Evolutionary conservation across 1,140 invertebrate genomes (phyloP).

Genomic region (Tenebrio molitor): DNA sequence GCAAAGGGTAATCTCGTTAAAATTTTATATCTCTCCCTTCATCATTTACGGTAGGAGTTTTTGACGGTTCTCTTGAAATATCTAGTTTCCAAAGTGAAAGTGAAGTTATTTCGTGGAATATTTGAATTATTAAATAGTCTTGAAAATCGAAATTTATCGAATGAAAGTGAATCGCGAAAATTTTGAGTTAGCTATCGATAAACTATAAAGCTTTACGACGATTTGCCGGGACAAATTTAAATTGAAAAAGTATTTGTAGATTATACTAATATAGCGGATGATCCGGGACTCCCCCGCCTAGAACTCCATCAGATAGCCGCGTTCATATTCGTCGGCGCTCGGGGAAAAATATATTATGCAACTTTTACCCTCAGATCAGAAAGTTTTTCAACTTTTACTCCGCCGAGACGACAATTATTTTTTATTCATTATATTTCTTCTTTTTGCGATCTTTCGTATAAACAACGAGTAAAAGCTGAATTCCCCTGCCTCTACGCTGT

Average conservation of each 20-base stretch:
- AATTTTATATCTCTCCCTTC: conserved; percentile 1
- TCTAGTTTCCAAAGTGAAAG: conserved; percentile 16
- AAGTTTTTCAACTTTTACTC: conserved; percentile 24
- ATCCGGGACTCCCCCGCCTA: not conserved
- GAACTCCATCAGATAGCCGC: conserved; percentile 16
- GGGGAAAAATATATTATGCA: conserved; percentile 35
- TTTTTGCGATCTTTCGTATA: conserved; percentile 5
- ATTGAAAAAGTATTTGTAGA: conserved; percentile 18
- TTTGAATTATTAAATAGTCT: no score
- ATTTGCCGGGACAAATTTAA: conserved; percentile 23
- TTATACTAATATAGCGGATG: conserved; percentile 28
- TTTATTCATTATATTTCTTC: conserved; percentile 25
- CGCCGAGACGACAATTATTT: conserved; percentile 32
- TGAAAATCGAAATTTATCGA: no score
- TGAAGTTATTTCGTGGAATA: conserved; percentile 1
- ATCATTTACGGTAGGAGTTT: not conserved
- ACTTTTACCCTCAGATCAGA: conserved; percentile 25
- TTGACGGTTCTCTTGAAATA: not conserved
- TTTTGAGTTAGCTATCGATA: not conserved
- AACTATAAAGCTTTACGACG: conserved; percentile 8
- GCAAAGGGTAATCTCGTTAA: conserved; percentile 1
- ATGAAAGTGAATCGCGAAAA: no score
- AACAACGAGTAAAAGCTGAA: not conserved
- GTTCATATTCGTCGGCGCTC: conserved; percentile 7
- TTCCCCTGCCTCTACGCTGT: no score